These are phyloP conservation scores for Stenichneumon culpator DNA, from an alignment of 2,888 invertebrate species.

Conservation along the genomic window DNA sequence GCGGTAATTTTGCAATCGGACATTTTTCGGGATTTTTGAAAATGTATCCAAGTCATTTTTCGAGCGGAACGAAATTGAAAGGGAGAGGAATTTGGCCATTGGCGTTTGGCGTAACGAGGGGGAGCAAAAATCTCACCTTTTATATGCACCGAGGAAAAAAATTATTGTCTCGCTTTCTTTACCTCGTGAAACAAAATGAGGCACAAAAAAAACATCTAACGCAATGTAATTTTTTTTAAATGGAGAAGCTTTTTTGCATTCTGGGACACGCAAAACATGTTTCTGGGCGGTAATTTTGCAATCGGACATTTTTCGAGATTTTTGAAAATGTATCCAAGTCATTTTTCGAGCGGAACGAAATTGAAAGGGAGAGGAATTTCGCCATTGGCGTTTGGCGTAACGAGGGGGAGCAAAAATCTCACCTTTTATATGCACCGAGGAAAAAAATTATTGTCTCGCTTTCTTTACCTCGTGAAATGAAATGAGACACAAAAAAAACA, in stretches of 20 bases:
- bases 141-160: not conserved
- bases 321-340: not conserved
- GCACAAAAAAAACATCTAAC: no score
- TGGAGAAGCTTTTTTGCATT: no score
- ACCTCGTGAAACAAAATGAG: slow-evolving; percentile 1
- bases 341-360: not conserved
- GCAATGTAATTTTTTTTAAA: no score
- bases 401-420: slow-evolving; percentile 20
- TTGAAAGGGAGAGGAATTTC: not conserved
- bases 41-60: no score
- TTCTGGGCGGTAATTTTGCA: no score
- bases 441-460: not conserved
- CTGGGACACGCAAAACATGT: no score
- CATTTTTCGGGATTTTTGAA: no score
- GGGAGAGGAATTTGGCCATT: slow-evolving; percentile 13
- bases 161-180: not conserved
- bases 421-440: not conserved
- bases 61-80: no score
- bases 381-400: slow-evolving; percentile 39
- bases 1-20: not conserved
- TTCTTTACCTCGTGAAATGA: not conserved
- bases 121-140: not conserved
- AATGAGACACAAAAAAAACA: not conserved
- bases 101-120: slow-evolving; percentile 39
- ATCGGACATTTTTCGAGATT: not conserved